These are phyloP conservation scores for Nyctibius bracteatus DNA, from an alignment of 2,113 vertebrate genomes.

Conservation along the genomic window DNA sequence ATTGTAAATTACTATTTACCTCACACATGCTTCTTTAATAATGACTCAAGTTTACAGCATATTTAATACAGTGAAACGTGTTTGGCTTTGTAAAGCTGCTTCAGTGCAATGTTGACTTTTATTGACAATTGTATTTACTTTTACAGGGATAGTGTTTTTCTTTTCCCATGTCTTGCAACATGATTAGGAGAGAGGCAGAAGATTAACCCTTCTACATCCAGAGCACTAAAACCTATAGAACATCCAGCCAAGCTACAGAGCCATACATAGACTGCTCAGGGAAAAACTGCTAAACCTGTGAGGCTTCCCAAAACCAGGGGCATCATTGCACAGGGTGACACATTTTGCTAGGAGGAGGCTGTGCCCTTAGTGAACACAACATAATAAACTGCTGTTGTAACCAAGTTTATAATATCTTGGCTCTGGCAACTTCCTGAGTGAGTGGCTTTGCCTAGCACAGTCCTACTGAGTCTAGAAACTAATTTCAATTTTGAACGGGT, in stretches of 20 bases:
- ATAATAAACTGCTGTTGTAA: neutral
- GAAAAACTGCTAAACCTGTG: neutral
- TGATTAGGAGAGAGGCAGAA: neutral
- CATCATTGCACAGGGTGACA: neutral
- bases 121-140: neutral
- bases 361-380: neutral
- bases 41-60: neutral
- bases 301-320: neutral
- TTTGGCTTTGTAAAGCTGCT: neutral
- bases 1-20: neutral
- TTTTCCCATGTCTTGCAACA: neutral
- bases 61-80: neutral
- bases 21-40: neutral
- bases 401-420: neutral
- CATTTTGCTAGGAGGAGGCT: neutral
- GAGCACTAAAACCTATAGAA: neutral
- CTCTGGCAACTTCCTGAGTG: neutral
- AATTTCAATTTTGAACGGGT: neutral
- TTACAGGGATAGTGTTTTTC: neutral
- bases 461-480: neutral
- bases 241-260: neutral
- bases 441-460: neutral
- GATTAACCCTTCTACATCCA: neutral
- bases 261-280: neutral
- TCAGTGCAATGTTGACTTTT: neutral